Evolutionary conservation across 35 echinoderm and acorn worm genomes (phyloP), one percentile per base, ranked within the genome.

Genomic region (Heliocidaris erythrogramma): DNA sequence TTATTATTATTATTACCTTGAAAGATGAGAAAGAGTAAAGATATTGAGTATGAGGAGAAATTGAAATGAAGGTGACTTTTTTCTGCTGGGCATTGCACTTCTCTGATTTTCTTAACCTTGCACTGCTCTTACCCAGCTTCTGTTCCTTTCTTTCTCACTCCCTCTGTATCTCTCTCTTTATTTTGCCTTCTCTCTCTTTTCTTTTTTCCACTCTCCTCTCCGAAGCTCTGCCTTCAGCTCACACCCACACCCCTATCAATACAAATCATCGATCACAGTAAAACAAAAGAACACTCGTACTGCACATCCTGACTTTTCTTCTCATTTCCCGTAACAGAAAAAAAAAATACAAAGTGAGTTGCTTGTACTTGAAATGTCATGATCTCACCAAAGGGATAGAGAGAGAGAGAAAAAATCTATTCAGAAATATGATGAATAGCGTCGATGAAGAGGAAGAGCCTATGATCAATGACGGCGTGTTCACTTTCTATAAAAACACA

Each of bases 211-310:
- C 60, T 27, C 60, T n/a, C 27, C 14, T 27, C 61, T 71, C 65
- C 27, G n/a, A n/a, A n/a, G n/a, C 65, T 78, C 18, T 78, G 65
- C 65, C 65, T n/a, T 18, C 65, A 7, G 5, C 27, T 42, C 35
- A 18, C 27, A n/a, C 18, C n/a, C 65, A 78, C 65, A 78, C 27
- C 65, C 65, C 21, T 21, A 78, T 78, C 65, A 21, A 78, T 78
- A 78, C 65, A 78, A 78, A 78, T 78, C 65, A 78, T 29, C 65
- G 65, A 78, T 78, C 65, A 78, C 14, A 0, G 65, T 78, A 78
- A 78, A 78, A 78, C 65, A 78, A 78, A 78, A 78, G 65, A 78
- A 78, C 65, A 78, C 65, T 78, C 21, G 65, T 78, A 24, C 65
- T 78, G n/a, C 52, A 5, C 65, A 78, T 78, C 65, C 65, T 78